Evolutionary conservation across 1,140 invertebrate species (phyloP).

Genomic region (Brachionus asplanchnoidis): DNA sequence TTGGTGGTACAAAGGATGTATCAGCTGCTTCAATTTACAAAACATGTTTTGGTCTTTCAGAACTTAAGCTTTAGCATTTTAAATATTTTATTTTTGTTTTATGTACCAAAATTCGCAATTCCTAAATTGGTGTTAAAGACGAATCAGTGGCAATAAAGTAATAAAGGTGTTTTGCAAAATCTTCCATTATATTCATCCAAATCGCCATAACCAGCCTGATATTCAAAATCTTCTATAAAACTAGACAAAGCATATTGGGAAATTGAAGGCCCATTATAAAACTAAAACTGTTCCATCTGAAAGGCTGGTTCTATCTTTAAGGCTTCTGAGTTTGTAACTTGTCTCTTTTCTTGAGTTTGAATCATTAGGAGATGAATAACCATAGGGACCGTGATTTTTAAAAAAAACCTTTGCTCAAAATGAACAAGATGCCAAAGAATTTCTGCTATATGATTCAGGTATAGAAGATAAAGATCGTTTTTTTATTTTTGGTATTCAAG

Average conservation of each 20-base stretch:
- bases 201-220: background rate
- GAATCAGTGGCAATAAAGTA: background rate
- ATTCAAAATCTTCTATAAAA: conserved; percentile 7
- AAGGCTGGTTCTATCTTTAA: background rate
- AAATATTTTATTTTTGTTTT: too few species aligned
- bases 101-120: too few species aligned
- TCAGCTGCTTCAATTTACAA: too few species aligned
- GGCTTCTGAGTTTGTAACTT: background rate
- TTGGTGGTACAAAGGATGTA: too few species aligned
- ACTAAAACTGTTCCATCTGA: background rate
- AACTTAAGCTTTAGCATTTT: too few species aligned
- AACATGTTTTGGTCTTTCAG: too few species aligned
- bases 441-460: too few species aligned
- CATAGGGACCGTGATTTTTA: conserved; percentile 26
- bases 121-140: background rate
- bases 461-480: too few species aligned
- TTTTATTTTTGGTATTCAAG: too few species aligned
- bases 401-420: too few species aligned
- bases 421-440: too few species aligned
- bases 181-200: conserved; percentile 24
- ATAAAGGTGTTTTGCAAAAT: conserved; percentile 7
- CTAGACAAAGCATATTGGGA: background rate
- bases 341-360: background rate
- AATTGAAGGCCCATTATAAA: background rate
- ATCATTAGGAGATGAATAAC: background rate